These are phyloP conservation scores for Phrynosoma platyrhinos DNA, from an alignment of 2,113 vertebrate species.

Conservation along the genomic window DNA sequence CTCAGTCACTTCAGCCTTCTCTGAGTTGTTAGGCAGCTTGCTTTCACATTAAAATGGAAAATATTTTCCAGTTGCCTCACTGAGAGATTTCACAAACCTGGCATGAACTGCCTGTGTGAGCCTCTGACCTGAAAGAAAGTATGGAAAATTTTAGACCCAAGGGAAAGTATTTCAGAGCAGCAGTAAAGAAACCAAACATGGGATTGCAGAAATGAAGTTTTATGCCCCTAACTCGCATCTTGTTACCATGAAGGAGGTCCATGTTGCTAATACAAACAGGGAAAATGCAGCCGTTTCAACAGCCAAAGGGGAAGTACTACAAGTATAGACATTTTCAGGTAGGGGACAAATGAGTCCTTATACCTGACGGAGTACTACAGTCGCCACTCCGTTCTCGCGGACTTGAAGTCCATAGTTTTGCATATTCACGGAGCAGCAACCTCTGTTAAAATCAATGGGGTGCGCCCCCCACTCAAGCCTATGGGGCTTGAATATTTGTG, in stretches of 20 bases:
- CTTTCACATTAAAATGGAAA: not conserved
- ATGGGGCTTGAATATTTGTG: too few species aligned
- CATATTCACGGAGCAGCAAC: too few species aligned
- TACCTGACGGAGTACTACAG: not conserved
- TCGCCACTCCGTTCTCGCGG: too few species aligned
- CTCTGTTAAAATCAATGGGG: too few species aligned
- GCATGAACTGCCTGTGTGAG: not conserved
- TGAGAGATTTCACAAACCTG: not conserved
- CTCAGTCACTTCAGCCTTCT: not conserved
- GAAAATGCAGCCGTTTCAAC: not conserved
- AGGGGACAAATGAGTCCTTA: not conserved
- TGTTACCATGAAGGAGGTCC: not conserved
- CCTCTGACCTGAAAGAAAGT: conserved; percentile 34
- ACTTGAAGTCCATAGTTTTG: too few species aligned
- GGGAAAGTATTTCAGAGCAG: conserved; percentile 41
- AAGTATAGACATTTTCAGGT: not conserved
- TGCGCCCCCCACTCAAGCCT: too few species aligned
- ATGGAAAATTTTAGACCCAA: not conserved
- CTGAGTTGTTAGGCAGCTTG: fast-evolving
- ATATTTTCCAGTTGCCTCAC: not conserved
- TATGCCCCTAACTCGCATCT: conserved; percentile 20
- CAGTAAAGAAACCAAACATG: conserved; percentile 32
- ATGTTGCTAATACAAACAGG: not conserved
- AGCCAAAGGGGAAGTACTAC: not conserved
- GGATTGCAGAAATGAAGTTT: conserved; percentile 37